Percentiles rank a stretch among this genome's conserved stretches.
phyloP scores from a whole-genome alignment of 2,113 vertebrate genomes.

The Sterna hirundo region DNA sequence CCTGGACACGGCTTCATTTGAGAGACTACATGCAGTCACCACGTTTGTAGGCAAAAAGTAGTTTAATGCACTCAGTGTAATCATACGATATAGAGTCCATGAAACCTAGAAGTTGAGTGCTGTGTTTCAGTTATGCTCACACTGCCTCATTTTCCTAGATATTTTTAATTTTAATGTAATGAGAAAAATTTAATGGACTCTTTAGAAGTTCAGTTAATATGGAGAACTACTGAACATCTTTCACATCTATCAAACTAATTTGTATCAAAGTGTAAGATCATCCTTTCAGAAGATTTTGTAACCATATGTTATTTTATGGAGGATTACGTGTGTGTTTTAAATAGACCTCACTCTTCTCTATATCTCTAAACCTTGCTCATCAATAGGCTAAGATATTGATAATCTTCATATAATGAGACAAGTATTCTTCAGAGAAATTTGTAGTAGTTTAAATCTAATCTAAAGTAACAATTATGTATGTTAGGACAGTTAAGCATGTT shows the following conservation, averaged over 20 bases:
- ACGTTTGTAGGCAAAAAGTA: rapidly evolving
- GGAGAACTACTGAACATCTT: not conserved
- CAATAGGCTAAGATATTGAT: not conserved
- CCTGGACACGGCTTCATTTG: not conserved
- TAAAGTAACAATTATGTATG: not conserved
- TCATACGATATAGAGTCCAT: no score
- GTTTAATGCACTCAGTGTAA: not conserved
- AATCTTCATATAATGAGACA: not conserved
- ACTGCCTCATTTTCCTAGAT: not conserved
- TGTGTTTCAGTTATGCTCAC: not conserved
- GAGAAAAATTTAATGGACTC: not conserved
- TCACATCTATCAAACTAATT: not conserved
- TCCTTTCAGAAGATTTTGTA: not conserved
- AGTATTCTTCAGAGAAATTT: not conserved
- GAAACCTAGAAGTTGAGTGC: not conserved
- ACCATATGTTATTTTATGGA: not conserved
- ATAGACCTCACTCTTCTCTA: not conserved
- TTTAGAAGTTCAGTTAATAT: not conserved
- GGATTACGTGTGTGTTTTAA: not conserved
- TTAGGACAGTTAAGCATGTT: not conserved
- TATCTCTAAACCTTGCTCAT: not conserved
- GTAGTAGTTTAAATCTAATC: not conserved
- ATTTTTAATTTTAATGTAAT: not conserved
- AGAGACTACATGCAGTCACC: not conserved
- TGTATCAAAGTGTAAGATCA: not conserved